A percentile compares a stretch with the other conserved stretches of the same genome.
Evolutionary conservation across 2,888 invertebrate species (phyloP).

Genomic region (Agriopis marginaria): DNA sequence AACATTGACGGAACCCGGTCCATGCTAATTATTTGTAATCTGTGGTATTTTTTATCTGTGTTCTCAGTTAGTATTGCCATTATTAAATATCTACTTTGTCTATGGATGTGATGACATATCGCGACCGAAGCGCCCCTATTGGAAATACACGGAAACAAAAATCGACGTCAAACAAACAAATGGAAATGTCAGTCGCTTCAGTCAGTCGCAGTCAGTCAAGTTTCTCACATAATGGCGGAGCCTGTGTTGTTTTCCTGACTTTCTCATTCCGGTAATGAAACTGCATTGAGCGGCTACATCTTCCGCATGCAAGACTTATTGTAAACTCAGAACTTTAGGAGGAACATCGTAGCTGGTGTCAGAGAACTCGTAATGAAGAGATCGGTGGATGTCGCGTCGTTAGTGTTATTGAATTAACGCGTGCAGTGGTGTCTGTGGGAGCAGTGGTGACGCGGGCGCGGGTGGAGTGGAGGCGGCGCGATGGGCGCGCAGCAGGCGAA

Average conservation of each 20-base stretch:
- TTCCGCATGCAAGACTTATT: conserved; percentile 44
- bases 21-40: too few species aligned
- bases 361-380: conserved; percentile 55
- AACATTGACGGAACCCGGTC: too few species aligned
- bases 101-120: background rate
- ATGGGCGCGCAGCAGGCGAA: conserved; percentile 98
- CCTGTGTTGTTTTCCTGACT: conserved; percentile 71
- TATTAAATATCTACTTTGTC: background rate
- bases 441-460: conserved; percentile 57
- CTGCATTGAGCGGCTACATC: conserved; percentile 49
- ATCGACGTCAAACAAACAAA: conserved; percentile 78
- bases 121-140: conserved; percentile 54
- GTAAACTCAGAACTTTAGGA: conserved; percentile 31
- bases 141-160: conserved; percentile 51
- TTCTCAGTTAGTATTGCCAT: background rate
- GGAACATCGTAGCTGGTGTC: conserved; percentile 13
- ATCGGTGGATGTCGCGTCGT: conserved; percentile 58
- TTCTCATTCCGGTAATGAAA: conserved; percentile 60
- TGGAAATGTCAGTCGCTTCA: conserved; percentile 20
- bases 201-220: conserved; percentile 45
- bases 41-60: background rate
- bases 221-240: conserved; percentile 77
- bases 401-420: conserved; percentile 71
- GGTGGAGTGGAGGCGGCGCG: conserved; percentile 91
- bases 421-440: conserved; percentile 50